Evolutionary conservation across 2,797 vertebrate species (phyloP).

Genomic region (Megalops cyprinoides): DNA sequence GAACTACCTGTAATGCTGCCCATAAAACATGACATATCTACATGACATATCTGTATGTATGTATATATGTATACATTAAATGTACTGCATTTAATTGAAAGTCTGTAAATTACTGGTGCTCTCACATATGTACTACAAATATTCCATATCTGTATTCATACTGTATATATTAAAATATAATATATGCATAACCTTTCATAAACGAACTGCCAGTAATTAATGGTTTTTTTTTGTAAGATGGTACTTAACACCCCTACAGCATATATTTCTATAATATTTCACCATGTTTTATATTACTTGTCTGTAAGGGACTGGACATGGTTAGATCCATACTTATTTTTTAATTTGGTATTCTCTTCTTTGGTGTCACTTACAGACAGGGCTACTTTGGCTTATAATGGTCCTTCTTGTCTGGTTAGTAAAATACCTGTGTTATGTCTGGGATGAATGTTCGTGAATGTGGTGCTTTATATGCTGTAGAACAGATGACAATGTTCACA

Average conservation of each 20-base stretch:
- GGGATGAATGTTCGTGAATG: too few species aligned
- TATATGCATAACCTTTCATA: background rate
- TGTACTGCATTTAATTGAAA: background rate
- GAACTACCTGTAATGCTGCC: background rate
- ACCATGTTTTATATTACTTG: background rate
- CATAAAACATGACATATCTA: too few species aligned
- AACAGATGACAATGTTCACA: background rate
- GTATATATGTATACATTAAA: background rate
- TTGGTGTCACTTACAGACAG: constrained; percentile 3
- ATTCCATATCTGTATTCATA: background rate
- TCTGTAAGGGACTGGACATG: background rate
- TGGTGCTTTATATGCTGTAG: background rate
- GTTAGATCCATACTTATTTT: background rate
- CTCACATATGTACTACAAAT: background rate
- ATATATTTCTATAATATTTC: background rate
- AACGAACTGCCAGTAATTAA: too few species aligned
- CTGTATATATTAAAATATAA: background rate
- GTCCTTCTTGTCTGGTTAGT: constrained; percentile 1
- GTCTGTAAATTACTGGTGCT: background rate
- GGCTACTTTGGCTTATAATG: background rate
- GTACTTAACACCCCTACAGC: background rate
- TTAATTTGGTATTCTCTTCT: background rate
- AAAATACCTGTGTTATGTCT: constrained; percentile 11
- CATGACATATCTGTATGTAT: too few species aligned
- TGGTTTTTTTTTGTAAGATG: background rate